phyloP scores from a whole-genome alignment of 2,888 invertebrate species.

The Pteria penguin region DNA sequence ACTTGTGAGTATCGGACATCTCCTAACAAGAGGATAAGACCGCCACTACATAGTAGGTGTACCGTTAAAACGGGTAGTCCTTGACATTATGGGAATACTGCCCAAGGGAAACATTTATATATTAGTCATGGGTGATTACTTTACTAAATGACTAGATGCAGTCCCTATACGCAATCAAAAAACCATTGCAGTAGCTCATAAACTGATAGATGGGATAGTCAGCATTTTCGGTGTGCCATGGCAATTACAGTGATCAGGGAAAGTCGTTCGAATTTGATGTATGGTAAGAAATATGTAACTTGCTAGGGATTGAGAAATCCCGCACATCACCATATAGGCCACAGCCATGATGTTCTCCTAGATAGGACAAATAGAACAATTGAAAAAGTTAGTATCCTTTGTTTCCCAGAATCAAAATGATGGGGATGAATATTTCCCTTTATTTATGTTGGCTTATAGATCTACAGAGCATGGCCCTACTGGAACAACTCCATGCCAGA shows the following conservation, averaged over 20 bases:
- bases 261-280: constrained; percentile 33
- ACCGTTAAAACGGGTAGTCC: constrained; percentile 30
- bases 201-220: no score
- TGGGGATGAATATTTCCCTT: constrained; percentile 38
- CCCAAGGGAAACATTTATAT: constrained; percentile 30
- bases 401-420: constrained; percentile 32
- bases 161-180: constrained; percentile 30
- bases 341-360: no score
- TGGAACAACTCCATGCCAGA: no score
- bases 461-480: constrained; percentile 40
- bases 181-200: constrained; percentile 27
- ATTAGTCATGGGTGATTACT: constrained; percentile 40
- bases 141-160: constrained; percentile 29
- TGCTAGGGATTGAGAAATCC: constrained; percentile 25
- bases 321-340: constrained; percentile 32
- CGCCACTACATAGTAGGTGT: constrained; percentile 22
- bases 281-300: constrained; percentile 24
- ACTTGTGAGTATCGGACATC: constrained; percentile 26
- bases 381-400: constrained; percentile 38
- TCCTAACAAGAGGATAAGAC: constrained; percentile 22
- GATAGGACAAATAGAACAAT: no score
- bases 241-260: constrained; percentile 41
- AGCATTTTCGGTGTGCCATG: constrained; percentile 23
- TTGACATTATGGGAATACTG: constrained; percentile 8
- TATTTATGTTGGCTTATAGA: constrained; percentile 41